Evolutionary conservation across 1,140 invertebrate genomes (phyloP).

Genomic region (Leptestheria dahalacensis): DNA sequence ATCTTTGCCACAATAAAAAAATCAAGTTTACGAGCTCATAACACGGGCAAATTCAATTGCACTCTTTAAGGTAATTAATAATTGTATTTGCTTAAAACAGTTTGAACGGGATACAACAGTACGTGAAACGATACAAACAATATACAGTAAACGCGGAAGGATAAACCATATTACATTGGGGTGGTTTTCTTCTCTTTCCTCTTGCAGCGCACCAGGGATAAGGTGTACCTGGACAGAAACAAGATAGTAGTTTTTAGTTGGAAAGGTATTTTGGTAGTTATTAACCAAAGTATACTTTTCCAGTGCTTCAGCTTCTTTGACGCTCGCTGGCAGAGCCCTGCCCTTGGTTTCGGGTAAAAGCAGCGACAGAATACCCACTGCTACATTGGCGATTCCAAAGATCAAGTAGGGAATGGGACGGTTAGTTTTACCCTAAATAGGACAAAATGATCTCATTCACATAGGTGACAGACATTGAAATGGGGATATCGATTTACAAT

Average conservation of each 20-base stretch:
- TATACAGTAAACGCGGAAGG: too few relatives aligned
- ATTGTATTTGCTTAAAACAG: too few relatives aligned
- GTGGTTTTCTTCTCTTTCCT: background rate
- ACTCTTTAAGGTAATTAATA: too few relatives aligned
- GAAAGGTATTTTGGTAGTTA: background rate
- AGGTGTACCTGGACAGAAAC: background rate
- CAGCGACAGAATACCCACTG: slow-evolving; percentile 16
- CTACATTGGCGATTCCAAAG: slow-evolving; percentile 19
- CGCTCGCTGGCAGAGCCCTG: slow-evolving; percentile 21
- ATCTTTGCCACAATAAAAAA: too few relatives aligned
- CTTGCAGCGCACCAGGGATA: background rate
- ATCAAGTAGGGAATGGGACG: slow-evolving; percentile 6
- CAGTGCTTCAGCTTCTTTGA: slow-evolving; percentile 21
- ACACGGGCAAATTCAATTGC: too few relatives aligned
- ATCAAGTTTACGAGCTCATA: too few relatives aligned
- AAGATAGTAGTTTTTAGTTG: background rate
- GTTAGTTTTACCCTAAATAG: background rate
- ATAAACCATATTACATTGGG: background rate
- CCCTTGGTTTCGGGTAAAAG: slow-evolving; percentile 23
- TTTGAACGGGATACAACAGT: too few relatives aligned
- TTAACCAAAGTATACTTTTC: slow-evolving; percentile 15
- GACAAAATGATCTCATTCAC: background rate
- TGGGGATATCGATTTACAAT: slow-evolving; percentile 4
- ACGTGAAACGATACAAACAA: too few relatives aligned
- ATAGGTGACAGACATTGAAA: too few relatives aligned